Percentiles rank a stretch among this genome's conserved stretches.
Conservation (phyloP, 2,888 invertebrate genomes). For the Reticulitermes lucifugus region DNA sequence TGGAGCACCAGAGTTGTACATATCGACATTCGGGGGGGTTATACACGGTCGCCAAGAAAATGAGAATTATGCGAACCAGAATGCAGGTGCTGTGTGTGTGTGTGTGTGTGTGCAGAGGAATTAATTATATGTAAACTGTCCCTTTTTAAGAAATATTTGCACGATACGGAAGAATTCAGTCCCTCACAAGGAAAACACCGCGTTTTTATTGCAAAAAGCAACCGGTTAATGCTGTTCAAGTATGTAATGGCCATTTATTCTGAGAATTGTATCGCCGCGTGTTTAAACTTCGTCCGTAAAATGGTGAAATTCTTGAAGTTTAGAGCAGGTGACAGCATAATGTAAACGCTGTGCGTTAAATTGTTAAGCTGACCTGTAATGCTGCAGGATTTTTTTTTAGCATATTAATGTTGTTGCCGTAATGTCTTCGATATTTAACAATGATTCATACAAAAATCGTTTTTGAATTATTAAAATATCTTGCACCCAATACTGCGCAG, state of each 20-base stretch:
- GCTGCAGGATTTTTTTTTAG: neutral
- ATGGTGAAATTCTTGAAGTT: too few species aligned
- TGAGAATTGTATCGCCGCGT: too few species aligned
- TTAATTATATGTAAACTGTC: constrained; percentile 32
- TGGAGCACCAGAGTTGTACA: neutral
- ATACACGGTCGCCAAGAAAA: neutral
- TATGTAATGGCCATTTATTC: too few species aligned
- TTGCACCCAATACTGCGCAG: too few species aligned
- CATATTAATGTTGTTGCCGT: constrained; percentile 13
- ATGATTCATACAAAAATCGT: too few species aligned
- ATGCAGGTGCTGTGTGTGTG: neutral
- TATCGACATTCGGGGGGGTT: neutral
- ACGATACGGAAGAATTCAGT: neutral
- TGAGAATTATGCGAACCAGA: neutral
- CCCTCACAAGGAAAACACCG: neutral
- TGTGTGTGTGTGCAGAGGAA: neutral
- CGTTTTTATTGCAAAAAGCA: too few species aligned
- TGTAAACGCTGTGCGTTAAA: too few species aligned
- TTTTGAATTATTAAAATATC: too few species aligned
- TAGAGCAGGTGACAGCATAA: too few species aligned
- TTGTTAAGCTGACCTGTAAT: too few species aligned
- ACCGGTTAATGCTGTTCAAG: too few species aligned
- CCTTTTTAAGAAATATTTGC: neutral
- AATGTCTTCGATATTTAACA: neutral
- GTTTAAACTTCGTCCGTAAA: too few species aligned